Evolutionary conservation across 2,113 vertebrate species (phyloP).

Genomic region (Amphiprion ocellaris): DNA sequence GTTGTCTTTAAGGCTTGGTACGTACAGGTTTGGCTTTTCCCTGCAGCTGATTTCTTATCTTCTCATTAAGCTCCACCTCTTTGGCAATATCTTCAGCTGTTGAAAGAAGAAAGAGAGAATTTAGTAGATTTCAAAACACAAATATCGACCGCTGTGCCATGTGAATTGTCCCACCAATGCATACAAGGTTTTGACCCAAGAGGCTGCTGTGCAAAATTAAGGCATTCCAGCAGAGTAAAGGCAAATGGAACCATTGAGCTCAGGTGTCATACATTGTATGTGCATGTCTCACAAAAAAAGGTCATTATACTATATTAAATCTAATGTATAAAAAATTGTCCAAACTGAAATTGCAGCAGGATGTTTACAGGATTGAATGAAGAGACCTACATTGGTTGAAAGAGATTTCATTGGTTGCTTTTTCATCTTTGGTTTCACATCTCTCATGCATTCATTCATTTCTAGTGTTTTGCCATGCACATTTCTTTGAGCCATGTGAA

Average conservation of each 20-base stretch:
- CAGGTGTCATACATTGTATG: background rate
- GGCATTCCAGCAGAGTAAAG: background rate
- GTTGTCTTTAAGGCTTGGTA: constrained; percentile 31
- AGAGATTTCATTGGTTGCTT: no score
- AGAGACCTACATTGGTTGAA: no score
- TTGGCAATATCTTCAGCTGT: constrained; percentile 92
- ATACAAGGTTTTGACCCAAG: background rate
- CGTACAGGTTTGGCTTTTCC: constrained; percentile 79
- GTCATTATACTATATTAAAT: no score
- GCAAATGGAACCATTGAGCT: background rate
- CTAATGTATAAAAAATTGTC: no score
- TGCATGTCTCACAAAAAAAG: no score
- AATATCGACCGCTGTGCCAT: constrained; percentile 5
- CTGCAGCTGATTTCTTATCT: constrained; percentile 86
- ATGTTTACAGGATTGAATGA: no score
- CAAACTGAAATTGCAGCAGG: no score
- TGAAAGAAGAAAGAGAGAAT: constrained; percentile 60
- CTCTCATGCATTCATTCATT: no score
- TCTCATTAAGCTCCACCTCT: constrained; percentile 92
- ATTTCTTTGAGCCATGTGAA: no score
- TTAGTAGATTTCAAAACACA: constrained; percentile 12
- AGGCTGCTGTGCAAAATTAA: constrained; percentile 2
- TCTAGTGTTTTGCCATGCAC: no score
- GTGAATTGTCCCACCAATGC: constrained; percentile 3
- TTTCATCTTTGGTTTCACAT: no score